Evolutionary conservation across 2,797 vertebrate genomes (phyloP).

Genomic region (Anisognathus igniventris): DNA sequence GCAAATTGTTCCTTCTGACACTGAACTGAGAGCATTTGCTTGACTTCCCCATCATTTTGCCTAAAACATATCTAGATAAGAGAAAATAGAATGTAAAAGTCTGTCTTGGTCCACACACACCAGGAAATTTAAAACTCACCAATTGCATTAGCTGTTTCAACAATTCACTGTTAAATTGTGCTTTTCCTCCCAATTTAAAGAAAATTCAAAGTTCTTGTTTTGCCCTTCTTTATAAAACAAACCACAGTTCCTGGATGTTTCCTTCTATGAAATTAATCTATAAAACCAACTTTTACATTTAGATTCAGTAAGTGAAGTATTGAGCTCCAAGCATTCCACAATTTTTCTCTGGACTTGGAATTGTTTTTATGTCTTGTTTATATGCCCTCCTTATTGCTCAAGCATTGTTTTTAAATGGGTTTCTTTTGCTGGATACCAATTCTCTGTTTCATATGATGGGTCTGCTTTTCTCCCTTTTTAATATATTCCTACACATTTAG

Average conservation of each 20-base stretch:
- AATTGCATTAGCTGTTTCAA: background rate
- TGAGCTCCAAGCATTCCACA: background rate
- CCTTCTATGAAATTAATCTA: background rate
- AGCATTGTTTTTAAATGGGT: background rate
- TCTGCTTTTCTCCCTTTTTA: background rate
- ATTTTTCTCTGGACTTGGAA: background rate
- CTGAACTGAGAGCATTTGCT: background rate
- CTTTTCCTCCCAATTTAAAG: background rate
- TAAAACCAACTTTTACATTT: background rate
- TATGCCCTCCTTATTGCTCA: background rate
- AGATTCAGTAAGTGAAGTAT: background rate
- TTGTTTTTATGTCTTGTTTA: background rate
- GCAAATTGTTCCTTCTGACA: background rate
- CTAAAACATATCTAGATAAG: background rate
- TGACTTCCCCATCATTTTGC: background rate
- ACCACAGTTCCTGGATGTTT: background rate
- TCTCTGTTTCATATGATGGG: background rate
- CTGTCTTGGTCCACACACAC: background rate
- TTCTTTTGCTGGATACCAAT: background rate
- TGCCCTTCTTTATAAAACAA: background rate
- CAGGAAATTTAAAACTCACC: background rate
- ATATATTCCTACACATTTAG: background rate
- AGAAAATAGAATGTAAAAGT: background rate
- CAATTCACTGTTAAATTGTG: background rate
- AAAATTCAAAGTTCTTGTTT: background rate